Conservation (phyloP, 2,797 vertebrate genomes). For the Peromyscus aztecus region DNA sequence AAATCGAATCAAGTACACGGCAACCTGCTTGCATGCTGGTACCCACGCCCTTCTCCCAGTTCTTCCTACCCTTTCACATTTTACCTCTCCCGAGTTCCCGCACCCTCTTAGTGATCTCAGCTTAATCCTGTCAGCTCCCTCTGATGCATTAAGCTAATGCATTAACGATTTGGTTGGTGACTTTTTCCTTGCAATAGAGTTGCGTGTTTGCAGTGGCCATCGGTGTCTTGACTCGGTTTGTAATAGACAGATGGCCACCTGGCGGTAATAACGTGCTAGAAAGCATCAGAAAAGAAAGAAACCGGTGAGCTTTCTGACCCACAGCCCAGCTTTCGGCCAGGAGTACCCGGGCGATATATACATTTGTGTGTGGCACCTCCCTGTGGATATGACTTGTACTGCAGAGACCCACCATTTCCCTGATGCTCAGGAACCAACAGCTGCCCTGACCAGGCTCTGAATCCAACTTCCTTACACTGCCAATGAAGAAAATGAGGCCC, state of each 20-base stretch:
- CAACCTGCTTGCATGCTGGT: background rate
- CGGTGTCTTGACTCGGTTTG: background rate
- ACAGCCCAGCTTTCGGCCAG: background rate
- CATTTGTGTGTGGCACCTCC: constrained; percentile 61
- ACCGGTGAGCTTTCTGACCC: background rate
- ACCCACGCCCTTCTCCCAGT: background rate
- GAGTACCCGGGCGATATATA: accelerated
- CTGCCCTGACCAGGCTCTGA: background rate
- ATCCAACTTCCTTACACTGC: background rate
- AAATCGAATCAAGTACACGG: background rate
- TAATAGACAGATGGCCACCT: background rate
- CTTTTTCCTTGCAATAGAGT: background rate
- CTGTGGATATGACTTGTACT: constrained; percentile 29
- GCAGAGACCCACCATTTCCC: background rate
- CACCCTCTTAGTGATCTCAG: constrained; percentile 2
- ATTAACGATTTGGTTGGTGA: constrained; percentile 12
- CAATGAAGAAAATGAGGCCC: background rate
- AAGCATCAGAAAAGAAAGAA: background rate
- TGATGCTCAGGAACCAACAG: background rate
- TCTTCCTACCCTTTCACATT: background rate
- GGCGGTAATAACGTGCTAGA: background rate
- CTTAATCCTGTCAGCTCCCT: constrained; percentile 23
- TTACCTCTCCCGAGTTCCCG: background rate
- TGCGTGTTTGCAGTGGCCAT: background rate
- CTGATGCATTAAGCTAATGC: constrained; percentile 1